Conservation (phyloP, 2,113 vertebrate genomes). For the Polypterus bichir region DNA sequence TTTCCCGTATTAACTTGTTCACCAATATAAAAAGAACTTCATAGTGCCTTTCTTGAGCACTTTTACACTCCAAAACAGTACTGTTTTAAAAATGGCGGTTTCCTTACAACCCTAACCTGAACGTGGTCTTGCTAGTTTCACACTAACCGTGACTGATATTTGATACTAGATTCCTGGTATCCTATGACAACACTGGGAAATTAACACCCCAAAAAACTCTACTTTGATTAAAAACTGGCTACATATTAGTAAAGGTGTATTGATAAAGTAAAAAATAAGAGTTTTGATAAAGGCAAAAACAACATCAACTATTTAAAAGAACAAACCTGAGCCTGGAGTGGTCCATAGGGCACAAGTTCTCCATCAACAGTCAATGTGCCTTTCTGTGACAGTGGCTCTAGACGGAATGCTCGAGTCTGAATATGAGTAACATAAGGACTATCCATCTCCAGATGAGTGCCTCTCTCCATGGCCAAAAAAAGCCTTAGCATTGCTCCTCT, state of each 20-base stretch:
- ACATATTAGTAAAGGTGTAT: not conserved
- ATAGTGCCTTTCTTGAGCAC: no score
- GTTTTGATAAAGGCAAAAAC: not conserved
- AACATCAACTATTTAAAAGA: not conserved
- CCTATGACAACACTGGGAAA: not conserved
- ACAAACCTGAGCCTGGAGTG: constrained; percentile 70
- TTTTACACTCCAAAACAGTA: no score
- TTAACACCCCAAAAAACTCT: not conserved
- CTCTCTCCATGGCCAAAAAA: constrained; percentile 76
- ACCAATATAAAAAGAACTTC: no score
- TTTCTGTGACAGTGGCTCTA: constrained; percentile 66
- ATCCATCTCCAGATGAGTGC: constrained; percentile 58
- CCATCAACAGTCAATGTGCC: constrained; percentile 80
- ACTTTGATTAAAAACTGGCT: not conserved
- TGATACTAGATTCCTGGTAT: no score
- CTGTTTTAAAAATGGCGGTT: no score
- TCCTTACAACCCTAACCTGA: no score
- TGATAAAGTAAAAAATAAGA: not conserved
- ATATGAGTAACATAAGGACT: constrained; percentile 66
- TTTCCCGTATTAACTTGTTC: no score
- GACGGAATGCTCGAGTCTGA: constrained; percentile 65
- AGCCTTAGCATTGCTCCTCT: constrained; percentile 64
- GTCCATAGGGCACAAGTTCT: constrained; percentile 74
- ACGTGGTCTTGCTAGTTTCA: no score
- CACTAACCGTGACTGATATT: no score